A percentile compares a stretch with the other conserved stretches of the same genome.
Evolutionary conservation across 2,113 vertebrate species (phyloP).

Genomic region (Thamnophis sirtalis): DNA sequence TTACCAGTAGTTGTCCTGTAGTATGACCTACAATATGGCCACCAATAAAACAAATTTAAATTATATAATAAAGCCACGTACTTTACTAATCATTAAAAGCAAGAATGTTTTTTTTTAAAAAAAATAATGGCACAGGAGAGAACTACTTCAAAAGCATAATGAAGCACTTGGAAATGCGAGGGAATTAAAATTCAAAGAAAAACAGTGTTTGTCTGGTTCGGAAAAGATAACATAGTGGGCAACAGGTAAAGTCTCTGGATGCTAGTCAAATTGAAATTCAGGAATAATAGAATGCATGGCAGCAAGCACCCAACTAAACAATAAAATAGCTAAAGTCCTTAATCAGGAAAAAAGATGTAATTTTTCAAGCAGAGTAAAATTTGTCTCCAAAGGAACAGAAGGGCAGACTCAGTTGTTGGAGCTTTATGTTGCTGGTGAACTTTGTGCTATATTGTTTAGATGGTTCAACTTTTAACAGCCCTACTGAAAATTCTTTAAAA

Average conservation of each 20-base stretch:
- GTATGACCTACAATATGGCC: neutral
- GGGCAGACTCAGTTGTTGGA: neutral
- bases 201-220: neutral
- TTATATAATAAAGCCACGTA: neutral
- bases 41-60: neutral
- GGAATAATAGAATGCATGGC: neutral
- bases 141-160: neutral
- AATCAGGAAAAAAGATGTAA: neutral
- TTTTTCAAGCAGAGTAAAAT: neutral
- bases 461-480: conserved; percentile 2
- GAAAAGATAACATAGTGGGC: neutral
- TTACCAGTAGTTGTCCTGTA: neutral
- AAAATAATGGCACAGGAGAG: neutral
- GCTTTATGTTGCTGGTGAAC: neutral
- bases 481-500: neutral
- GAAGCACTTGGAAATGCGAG: neutral
- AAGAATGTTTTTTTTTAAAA: neutral
- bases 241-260: neutral
- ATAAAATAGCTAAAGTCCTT: neutral
- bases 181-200: neutral
- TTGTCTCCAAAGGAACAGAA: neutral
- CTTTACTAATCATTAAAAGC: neutral
- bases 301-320: neutral
- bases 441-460: neutral
- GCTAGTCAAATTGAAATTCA: neutral